Evolutionary conservation across 2,888 invertebrate species (phyloP), one percentile per base, ranked within the genome.

Genomic region (Orthosia incerta): DNA sequence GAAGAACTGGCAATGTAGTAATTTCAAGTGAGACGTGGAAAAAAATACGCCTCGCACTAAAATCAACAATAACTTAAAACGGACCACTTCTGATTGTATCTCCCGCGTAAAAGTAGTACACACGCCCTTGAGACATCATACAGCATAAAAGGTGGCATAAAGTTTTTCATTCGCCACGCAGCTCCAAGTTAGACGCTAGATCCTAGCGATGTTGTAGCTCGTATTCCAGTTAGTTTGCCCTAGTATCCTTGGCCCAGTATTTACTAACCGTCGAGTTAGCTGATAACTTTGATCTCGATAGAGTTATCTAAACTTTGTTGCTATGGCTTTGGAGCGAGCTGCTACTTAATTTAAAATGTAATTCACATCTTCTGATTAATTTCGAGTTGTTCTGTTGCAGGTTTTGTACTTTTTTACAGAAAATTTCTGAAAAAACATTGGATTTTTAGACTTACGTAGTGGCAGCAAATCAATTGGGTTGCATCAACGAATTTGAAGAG

Each of bases 271-370:
- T 16, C 15, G 18, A 83, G 84, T 83, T 79, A 83, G 80, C 80
- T 83, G 84, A 73, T 83, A 80, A 80, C 84, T 80, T 80, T 65
- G 61, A 79, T 73, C 61, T 83, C 39, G 26, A 50, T 71, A 70
- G 11, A 71, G 13, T 53, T 18, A 65, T 53, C 65, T 72, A 45
- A 79, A 79, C 60, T 73, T 67, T 51, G 9, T 56, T 61, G 61
- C 83, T 61, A 68, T 50, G 74, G 74, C 39, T 57, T 65, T 65
- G 74, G 68, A 80, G 46, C n/a, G 26, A 62, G 46, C 50, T 15
- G n/a, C 9, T 18, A 23, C 11, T 51, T 53, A 23, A 56, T 60
- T 20, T 16, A 39, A 53, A 48, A 50, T n/a, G 7, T 39, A 45
- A 53, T 18, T 59, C 48, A 45, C 15, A 20, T 26, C 45, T 48